Evolutionary conservation across 2,113 vertebrate genomes (phyloP), one percentile per base, ranked within the genome.

Genomic region (Labeo rohita): DNA sequence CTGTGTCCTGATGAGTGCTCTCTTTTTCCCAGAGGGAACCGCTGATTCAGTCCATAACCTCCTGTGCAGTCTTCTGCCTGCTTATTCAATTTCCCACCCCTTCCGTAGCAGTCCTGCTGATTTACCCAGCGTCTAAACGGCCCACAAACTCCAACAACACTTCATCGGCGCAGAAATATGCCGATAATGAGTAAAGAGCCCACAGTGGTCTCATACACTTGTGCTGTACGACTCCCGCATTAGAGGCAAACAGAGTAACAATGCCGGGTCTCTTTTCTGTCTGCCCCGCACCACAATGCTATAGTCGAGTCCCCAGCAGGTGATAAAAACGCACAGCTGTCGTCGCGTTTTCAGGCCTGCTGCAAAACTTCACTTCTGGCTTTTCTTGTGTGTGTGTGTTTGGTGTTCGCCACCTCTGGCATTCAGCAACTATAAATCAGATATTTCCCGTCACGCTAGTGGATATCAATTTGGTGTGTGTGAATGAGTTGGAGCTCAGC

Each of bases 271-370:
- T 87, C 80, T 84, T 84, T 50, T 82, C 81, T 87, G 89, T 84
- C 34, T 88, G 45, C 56, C 8, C 28, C 18, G 86, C 66, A 52
- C 56, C 79, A 76, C 66, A 66, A 87, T 87, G 61, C 83, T 39
- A 45, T 21, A 43, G 65, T 13, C 52, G 85, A 74, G 86, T 89
- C 86, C 88, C 86, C 56, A 88, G 86, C 61, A 77, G 74, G 70
- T 90, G 89, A 91, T 91, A 77, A 36, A 87, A 92, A 90, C 85
- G 36, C 80, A 73, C 90, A 91, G 90, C 92, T 93, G 91, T 85
- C 80, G 45, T 84, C 43, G 72, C 50, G 84, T 87, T 86, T 89
- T 85, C 84, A 54, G 80, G 23, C 85, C 80, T 54, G n/a, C 54
- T 50, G 23, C 87, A 89, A 82, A 88, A 68, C 87, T 76, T 76